Evolutionary conservation across 2,113 vertebrate genomes (phyloP).

Genomic region (Oryzias melastigma): DNA sequence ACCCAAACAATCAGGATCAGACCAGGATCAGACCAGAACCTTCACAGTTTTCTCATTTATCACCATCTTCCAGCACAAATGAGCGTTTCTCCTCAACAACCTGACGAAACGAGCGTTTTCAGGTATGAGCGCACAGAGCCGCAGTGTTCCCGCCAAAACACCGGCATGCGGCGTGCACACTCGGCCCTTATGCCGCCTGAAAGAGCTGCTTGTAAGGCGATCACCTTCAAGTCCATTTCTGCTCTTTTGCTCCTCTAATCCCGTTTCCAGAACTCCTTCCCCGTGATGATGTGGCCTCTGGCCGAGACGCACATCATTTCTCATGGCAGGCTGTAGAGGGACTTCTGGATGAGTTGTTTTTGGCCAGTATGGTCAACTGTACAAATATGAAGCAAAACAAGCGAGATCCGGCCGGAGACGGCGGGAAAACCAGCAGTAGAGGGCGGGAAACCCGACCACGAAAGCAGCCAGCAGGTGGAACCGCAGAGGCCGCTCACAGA

Average conservation of each 20-base stretch:
- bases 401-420: neutral
- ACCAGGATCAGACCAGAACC: too few relatives aligned
- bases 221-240: slow-evolving; percentile 64
- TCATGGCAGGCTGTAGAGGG: slow-evolving; percentile 57
- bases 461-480: slow-evolving; percentile 41
- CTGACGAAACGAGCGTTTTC: neutral
- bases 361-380: slow-evolving; percentile 43
- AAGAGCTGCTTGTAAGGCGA: slow-evolving; percentile 62
- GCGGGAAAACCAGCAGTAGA: too few relatives aligned
- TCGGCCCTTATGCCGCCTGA: slow-evolving; percentile 49
- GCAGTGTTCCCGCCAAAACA: slow-evolving; percentile 28
- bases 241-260: slow-evolving; percentile 68
- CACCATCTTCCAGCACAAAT: neutral
- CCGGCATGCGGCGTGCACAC: slow-evolving; percentile 29
- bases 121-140: slow-evolving; percentile 9
- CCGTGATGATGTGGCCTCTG: slow-evolving; percentile 67
- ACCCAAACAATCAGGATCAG: too few relatives aligned
- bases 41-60: too few relatives aligned
- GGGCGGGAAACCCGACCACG: slow-evolving; percentile 29
- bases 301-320: slow-evolving; percentile 51
- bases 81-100: neutral
- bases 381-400: neutral
- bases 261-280: slow-evolving; percentile 69
- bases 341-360: slow-evolving; percentile 64
- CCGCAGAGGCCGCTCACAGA: slow-evolving; percentile 66